Conservation (phyloP, 2,797 vertebrate genomes). For the Sebastes iracundus region DNA sequence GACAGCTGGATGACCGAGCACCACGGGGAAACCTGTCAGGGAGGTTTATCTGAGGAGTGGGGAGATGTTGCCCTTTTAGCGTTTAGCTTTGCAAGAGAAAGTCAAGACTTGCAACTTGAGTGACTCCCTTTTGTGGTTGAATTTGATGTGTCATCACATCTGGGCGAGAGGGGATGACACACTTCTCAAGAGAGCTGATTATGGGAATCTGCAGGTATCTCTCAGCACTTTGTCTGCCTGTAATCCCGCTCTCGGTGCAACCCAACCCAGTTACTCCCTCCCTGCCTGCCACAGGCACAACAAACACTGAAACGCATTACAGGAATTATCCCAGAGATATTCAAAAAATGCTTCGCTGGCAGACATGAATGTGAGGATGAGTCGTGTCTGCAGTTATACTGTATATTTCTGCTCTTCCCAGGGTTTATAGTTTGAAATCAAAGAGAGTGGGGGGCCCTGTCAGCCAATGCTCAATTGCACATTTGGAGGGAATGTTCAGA, state of each 20-base stretch:
- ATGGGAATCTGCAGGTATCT: slow-evolving; percentile 53
- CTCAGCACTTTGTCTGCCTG: slow-evolving; percentile 56
- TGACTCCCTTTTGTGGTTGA: not conserved
- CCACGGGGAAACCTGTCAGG: not conserved
- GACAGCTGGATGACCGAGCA: slow-evolving; percentile 13
- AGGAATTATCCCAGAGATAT: slow-evolving; percentile 57
- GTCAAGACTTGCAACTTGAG: not conserved
- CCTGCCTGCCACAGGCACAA: slow-evolving; percentile 21
- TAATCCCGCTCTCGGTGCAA: slow-evolving; percentile 36
- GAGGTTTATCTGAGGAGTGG: not conserved
- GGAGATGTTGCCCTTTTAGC: not conserved
- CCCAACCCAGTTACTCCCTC: slow-evolving; percentile 18
- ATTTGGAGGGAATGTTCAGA: slow-evolving; percentile 59
- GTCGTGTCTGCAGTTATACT: slow-evolving; percentile 1
- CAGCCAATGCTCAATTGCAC: not conserved
- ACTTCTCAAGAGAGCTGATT: slow-evolving; percentile 38
- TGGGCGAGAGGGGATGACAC: slow-evolving; percentile 19
- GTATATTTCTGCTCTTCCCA: not conserved
- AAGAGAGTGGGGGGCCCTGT: not conserved
- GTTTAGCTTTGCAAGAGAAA: not conserved
- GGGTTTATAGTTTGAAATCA: slow-evolving; percentile 8
- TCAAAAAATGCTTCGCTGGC: slow-evolving; percentile 52
- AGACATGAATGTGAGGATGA: slow-evolving; percentile 37
- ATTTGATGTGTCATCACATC: slow-evolving; percentile 41
- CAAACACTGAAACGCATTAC: slow-evolving; percentile 43